Conservation (phyloP, 2,113 vertebrate genomes). For the Pangasianodon gigas region DNA sequence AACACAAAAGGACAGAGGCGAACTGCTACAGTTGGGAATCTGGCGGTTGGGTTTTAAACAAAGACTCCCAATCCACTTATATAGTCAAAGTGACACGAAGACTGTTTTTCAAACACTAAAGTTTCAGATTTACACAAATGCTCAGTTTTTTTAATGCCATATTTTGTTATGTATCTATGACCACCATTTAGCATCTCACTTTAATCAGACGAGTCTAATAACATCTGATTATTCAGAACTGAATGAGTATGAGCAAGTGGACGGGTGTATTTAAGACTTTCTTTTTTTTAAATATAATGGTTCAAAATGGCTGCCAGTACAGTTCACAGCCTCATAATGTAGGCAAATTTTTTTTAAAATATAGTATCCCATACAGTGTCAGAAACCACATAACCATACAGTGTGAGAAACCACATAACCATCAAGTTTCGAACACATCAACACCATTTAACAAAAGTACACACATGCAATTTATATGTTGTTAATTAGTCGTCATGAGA, state of each 20-base stretch:
- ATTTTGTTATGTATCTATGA: background rate
- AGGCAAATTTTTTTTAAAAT: background rate
- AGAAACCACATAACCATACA: background rate
- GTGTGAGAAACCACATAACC: background rate
- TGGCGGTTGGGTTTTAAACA: constrained; percentile 50
- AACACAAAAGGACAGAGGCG: constrained; percentile 61
- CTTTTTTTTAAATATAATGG: background rate
- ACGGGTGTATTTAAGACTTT: background rate
- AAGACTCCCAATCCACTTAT: constrained; percentile 12
- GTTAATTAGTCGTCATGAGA: background rate
- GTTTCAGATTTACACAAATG: background rate
- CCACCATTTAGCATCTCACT: background rate
- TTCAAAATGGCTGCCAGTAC: background rate
- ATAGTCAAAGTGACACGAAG: background rate
- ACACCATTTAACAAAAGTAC: background rate
- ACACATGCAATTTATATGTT: background rate
- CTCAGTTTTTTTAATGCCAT: background rate
- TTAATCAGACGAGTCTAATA: background rate
- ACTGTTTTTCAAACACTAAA: background rate
- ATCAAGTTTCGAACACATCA: background rate
- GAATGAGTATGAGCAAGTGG: background rate
- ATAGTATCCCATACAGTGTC: background rate
- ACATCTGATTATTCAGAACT: background rate
- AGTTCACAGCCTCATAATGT: background rate
- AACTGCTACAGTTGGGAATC: constrained; percentile 57